Evolutionary conservation across 1,140 invertebrate species (phyloP).

Genomic region (Drosophila suzukii): DNA sequence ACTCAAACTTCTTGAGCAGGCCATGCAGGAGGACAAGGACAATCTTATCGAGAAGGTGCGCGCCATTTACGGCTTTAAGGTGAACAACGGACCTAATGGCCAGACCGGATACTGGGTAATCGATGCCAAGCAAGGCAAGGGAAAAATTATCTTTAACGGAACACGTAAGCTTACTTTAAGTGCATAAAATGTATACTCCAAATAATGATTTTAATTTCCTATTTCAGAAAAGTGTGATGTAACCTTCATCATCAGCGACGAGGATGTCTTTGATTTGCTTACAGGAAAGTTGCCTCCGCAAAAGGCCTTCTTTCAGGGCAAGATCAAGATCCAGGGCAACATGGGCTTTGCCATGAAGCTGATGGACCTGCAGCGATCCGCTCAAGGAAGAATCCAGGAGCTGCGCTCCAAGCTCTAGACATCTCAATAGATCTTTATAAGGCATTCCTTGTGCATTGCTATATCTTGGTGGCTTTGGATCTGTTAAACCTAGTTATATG

Average conservation of each 20-base stretch:
- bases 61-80: constrained; percentile 95
- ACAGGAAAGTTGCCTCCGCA: constrained; percentile 96
- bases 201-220: neutral
- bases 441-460: constrained; percentile 34
- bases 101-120: constrained; percentile 94
- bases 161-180: constrained; percentile 85
- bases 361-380: constrained; percentile 92
- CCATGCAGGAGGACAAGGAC: constrained; percentile 92
- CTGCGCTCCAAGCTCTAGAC: constrained; percentile 90
- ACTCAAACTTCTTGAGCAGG: constrained; percentile 93
- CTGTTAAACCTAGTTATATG: constrained; percentile 22
- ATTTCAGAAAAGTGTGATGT: constrained; percentile 94
- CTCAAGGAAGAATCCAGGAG: constrained; percentile 89
- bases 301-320: constrained; percentile 99
- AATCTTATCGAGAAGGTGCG: constrained; percentile 93
- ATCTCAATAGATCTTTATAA: neutral
- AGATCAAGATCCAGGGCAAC: constrained; percentile 94
- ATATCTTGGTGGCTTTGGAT: constrained; percentile 25
- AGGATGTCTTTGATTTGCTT: constrained; percentile 94
- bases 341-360: constrained; percentile 98
- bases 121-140: constrained; percentile 94
- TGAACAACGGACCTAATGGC: constrained; percentile 90
- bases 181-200: neutral
- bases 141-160: constrained; percentile 92
- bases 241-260: constrained; percentile 94